Percentiles rank a stretch among this genome's conserved stretches.
Evolutionary conservation across 2,888 invertebrate genomes (phyloP).

Genomic region (Dasysyrphus albostriatus): DNA sequence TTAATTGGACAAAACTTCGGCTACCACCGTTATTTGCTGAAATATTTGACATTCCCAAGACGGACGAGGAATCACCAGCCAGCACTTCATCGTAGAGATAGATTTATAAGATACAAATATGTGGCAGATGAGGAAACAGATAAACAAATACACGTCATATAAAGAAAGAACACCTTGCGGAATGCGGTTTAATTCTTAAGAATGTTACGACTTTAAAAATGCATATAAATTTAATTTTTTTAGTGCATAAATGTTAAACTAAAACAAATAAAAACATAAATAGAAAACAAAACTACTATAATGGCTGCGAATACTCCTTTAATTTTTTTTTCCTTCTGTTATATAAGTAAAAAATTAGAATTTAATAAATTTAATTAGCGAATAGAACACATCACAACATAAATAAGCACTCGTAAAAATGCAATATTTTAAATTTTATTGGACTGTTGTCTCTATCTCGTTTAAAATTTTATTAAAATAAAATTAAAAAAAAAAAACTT

Average conservation of each 20-base stretch:
- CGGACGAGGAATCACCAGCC: slow-evolving; percentile 87
- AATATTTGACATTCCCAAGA: slow-evolving; percentile 97
- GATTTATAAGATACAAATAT: not conserved
- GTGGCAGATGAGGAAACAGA: not conserved
- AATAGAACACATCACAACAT: slow-evolving; percentile 67
- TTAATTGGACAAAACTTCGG: slow-evolving; percentile 92
- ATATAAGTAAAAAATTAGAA: slow-evolving; percentile 47
- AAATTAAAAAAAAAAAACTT: slow-evolving; percentile 24
- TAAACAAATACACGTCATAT: not conserved
- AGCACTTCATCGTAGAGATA: slow-evolving; percentile 53
- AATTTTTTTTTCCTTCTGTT: slow-evolving; percentile 43
- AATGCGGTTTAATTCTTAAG: slow-evolving; percentile 69
- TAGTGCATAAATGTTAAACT: slow-evolving; percentile 57
- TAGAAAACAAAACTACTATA: slow-evolving; percentile 58
- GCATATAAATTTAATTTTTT: slow-evolving; percentile 52
- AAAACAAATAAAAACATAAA: slow-evolving; percentile 10
- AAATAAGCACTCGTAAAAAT: slow-evolving; percentile 65
- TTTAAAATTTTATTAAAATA: slow-evolving; percentile 39
- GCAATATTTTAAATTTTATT: slow-evolving; percentile 63
- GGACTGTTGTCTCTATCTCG: slow-evolving; percentile 58
- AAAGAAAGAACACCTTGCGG: slow-evolving; percentile 35
- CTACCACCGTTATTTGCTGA: slow-evolving; percentile 97
- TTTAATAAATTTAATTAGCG: slow-evolving; percentile 66
- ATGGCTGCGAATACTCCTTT: slow-evolving; percentile 73
- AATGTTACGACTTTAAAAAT: slow-evolving; percentile 64